Conservation (phyloP, 2,888 invertebrate species). For the Drosophila merina region DNA sequence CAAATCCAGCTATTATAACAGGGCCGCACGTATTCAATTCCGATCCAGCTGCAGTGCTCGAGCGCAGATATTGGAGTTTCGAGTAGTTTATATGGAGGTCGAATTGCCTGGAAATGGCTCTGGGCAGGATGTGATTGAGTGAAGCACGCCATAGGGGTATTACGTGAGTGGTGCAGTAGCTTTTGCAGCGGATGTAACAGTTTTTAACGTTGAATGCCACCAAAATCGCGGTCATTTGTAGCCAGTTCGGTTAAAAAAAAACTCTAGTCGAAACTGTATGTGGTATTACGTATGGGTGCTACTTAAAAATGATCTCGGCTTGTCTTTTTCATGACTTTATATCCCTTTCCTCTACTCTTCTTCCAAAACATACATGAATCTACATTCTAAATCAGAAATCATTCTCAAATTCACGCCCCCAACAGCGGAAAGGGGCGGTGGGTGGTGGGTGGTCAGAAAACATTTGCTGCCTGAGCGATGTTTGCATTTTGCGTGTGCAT, state of each 20-base stretch:
- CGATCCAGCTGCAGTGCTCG: slow-evolving; percentile 9
- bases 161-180: slow-evolving; percentile 15
- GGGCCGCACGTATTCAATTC: slow-evolving; percentile 39
- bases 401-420: slow-evolving; percentile 45
- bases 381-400: slow-evolving; percentile 27
- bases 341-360: slow-evolving; percentile 1
- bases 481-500: slow-evolving; percentile 29
- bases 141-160: slow-evolving; percentile 2
- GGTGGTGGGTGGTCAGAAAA: not conserved
- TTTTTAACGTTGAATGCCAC: not conserved
- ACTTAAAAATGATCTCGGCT: no score
- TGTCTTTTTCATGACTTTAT: no score
- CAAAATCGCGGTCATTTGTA: not conserved
- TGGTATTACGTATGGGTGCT: no score
- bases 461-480: slow-evolving; percentile 26
- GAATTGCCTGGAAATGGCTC: slow-evolving; percentile 16
- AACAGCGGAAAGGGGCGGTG: slow-evolving; percentile 4
- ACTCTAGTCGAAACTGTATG: not conserved
- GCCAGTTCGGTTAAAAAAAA: not conserved
- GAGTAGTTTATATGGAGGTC: slow-evolving; percentile 38
- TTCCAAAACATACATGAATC: slow-evolving; percentile 6
- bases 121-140: slow-evolving; percentile 7
- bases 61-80: slow-evolving; percentile 58
- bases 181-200: slow-evolving; percentile 15
- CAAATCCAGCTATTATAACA: slow-evolving; percentile 29